Evolutionary conservation across 2,888 invertebrate species (phyloP).

Genomic region (Rutpela maculata): DNA sequence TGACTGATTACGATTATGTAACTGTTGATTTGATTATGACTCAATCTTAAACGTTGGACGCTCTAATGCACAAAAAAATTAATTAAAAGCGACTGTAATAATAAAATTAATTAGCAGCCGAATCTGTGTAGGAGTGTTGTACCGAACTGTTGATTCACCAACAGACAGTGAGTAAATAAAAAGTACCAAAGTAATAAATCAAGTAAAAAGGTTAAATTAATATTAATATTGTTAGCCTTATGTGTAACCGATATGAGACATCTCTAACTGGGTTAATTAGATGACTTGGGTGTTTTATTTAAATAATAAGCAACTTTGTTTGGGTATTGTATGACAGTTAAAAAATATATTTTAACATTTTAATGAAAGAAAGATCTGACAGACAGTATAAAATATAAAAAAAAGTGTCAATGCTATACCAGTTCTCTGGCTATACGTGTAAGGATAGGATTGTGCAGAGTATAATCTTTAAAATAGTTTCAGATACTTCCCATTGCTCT

Average conservation of each 20-base stretch:
- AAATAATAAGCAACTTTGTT: too few species aligned
- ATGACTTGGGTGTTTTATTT: too few species aligned
- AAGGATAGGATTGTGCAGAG: too few species aligned
- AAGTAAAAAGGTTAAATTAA: not conserved
- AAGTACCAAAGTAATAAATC: not conserved
- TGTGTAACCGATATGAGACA: not conserved
- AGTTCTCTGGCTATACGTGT: too few species aligned
- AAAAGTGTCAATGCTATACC: too few species aligned
- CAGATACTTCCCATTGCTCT: too few species aligned
- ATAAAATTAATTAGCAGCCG: slow-evolving; percentile 8
- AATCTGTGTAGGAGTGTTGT: not conserved
- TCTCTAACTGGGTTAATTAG: not conserved
- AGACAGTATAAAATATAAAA: too few species aligned
- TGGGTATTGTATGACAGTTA: too few species aligned
- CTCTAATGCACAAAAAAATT: not conserved
- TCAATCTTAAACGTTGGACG: not conserved
- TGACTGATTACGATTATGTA: not conserved
- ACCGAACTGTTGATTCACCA: slow-evolving; percentile 9
- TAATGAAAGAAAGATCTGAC: too few species aligned
- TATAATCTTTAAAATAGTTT: too few species aligned
- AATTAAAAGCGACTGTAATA: slow-evolving; percentile 5
- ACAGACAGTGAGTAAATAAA: not conserved
- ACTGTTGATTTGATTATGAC: not conserved
- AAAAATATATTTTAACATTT: too few species aligned
- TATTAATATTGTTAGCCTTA: not conserved